Conservation (phyloP, 2,888 invertebrate genomes). For the Ephialtes manifestator region DNA sequence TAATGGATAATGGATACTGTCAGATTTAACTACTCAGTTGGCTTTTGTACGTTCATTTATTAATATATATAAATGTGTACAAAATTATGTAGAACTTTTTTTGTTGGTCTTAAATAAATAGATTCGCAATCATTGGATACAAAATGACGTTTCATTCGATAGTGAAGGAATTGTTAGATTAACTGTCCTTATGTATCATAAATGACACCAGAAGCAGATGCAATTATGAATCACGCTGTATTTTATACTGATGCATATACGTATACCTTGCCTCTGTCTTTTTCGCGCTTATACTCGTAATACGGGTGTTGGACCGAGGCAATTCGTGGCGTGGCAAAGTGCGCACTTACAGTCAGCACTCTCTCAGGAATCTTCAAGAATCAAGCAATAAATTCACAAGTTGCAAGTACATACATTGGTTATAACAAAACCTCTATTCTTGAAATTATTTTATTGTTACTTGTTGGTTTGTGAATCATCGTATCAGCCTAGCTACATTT, state of each 20-base stretch:
- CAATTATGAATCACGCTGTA: slow-evolving; percentile 46
- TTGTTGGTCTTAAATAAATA: background rate
- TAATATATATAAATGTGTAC: too few relatives aligned
- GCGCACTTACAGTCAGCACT: slow-evolving; percentile 53
- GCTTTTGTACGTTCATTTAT: too few relatives aligned
- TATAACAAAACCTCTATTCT: background rate
- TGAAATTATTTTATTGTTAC: background rate
- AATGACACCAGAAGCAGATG: too few relatives aligned
- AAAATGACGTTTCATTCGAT: background rate
- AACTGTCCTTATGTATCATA: background rate
- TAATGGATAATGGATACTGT: too few relatives aligned
- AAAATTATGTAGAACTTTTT: background rate
- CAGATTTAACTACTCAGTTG: too few relatives aligned
- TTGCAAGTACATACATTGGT: background rate
- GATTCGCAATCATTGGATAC: background rate
- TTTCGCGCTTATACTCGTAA: slow-evolving; percentile 35
- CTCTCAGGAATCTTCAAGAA: slow-evolving; percentile 44
- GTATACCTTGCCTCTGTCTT: slow-evolving; percentile 15
- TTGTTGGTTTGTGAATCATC: background rate
- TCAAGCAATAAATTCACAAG: slow-evolving; percentile 27
- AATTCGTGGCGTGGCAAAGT: slow-evolving; percentile 50
- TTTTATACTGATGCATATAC: slow-evolving; percentile 1
- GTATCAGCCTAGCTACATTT: too few relatives aligned
- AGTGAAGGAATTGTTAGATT: background rate
- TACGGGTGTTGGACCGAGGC: slow-evolving; percentile 57